Base-by-base conservation (phyloP, 1,140 invertebrate genomes). In the Drosophila ananassae region DNA sequence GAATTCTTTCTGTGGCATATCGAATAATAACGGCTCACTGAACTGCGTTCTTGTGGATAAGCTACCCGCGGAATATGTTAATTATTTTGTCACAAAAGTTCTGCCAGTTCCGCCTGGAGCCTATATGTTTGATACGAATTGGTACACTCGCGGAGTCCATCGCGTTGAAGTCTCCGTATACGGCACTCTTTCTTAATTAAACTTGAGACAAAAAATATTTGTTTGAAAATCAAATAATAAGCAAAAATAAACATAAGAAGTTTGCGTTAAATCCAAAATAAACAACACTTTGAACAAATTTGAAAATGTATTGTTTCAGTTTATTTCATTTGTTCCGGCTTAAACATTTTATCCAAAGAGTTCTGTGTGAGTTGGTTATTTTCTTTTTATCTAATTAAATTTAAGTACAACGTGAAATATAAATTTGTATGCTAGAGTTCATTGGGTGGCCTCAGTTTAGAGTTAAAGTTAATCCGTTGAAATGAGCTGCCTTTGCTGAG, bases 351-450 rank as follows among this genome's bases (percentile, higher is more conserved):
- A 66, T 74, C 72, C 72, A 66, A 66, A 74, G 61, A 32, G 37
- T 57, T 59, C 24, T 37, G 53, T 76, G 58, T 72, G 61, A 72
- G 50, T 71, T 66, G 50, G 46, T 44, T 73, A 54, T 71, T 59
- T 21, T 24, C 58, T 64, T 52, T 73, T 62, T 79, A 84, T 83
- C 75, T 85, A 80, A 59, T 62, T 74, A 63, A 60, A 75, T 55
- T 59, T 56, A 62, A 72, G 63, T 84, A 79, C 83, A 84, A 87
- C 83, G 71, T 82, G 58, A 77, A 82, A 85, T 85, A 87, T 61
- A 85, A 82, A 89, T 82, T 82, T 81, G 78, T 76, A 72, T 85
- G 82, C 75, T 82, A 78, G 48, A 72, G 56, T 89, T 72, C 62
- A 76, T 87, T 75, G 58, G 69, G 56, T 74, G 61, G 71, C 63